phyloP scores from a whole-genome alignment of 2,113 vertebrate genomes.

The Centropus bengalensis region DNA sequence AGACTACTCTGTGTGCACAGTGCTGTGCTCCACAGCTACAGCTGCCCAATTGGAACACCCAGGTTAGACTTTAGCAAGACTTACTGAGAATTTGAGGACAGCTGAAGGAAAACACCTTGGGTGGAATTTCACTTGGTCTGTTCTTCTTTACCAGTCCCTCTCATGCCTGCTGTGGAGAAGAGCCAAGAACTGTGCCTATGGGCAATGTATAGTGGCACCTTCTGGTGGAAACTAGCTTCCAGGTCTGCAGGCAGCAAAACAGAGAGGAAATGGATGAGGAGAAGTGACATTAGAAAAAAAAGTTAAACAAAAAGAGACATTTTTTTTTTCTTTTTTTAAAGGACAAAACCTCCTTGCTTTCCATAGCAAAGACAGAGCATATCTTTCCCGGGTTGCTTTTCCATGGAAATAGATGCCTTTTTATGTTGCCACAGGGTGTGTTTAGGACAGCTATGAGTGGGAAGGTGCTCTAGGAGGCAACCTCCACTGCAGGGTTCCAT shows the following conservation, averaged over 20 bases:
- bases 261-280: not conserved
- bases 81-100: not conserved
- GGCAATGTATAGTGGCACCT: not conserved
- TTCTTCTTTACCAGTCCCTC: not conserved
- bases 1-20: not conserved
- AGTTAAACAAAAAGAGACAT: not conserved
- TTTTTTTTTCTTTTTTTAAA: not conserved
- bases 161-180: fast-evolving
- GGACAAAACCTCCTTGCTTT: not conserved
- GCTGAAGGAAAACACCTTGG: not conserved
- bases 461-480: not conserved
- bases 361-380: not conserved
- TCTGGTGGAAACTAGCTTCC: not conserved
- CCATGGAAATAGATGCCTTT: not conserved
- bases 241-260: not conserved
- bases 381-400: not conserved
- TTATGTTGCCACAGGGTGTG: not conserved
- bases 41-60: not conserved
- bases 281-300: not conserved
- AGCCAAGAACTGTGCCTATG: fast-evolving
- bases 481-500: not conserved
- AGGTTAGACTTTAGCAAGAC: not conserved
- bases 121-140: not conserved
- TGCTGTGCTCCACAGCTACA: not conserved
- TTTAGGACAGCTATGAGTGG: not conserved